Conservation (phyloP, 2,113 vertebrate species). For the Sturnira hondurensis region DNA sequence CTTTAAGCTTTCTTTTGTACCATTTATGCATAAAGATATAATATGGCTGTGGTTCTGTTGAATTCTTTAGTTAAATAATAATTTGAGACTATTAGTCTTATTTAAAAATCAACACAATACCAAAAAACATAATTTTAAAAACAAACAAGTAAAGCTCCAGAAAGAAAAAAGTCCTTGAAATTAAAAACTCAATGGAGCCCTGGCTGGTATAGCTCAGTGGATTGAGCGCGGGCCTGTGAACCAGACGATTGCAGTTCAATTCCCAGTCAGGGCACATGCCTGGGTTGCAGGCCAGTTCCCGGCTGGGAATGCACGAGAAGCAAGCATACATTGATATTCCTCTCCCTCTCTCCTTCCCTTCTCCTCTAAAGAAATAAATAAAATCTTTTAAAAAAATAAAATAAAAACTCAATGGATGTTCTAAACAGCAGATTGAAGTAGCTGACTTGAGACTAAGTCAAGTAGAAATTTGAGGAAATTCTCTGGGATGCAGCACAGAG, state of each 20-base stretch:
- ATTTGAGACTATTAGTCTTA: not conserved
- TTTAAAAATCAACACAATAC: not conserved
- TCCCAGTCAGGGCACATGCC: no score
- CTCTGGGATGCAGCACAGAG: not conserved
- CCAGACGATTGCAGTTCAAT: no score
- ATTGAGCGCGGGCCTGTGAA: no score
- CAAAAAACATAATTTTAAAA: slow-evolving; percentile 11
- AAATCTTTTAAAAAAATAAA: no score
- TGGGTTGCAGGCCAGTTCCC: no score
- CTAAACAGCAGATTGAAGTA: not conserved
- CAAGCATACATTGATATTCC: no score
- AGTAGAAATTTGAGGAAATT: not conserved
- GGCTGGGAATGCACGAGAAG: no score
- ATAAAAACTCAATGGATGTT: not conserved
- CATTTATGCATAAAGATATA: not conserved
- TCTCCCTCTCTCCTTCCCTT: no score
- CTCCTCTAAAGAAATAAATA: no score
- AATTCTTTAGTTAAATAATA: not conserved
- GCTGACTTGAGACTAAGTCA: not conserved
- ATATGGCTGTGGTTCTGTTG: not conserved
- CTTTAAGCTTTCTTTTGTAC: not conserved
- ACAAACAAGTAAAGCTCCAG: not conserved
- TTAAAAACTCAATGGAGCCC: not conserved
- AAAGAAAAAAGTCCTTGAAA: slow-evolving; percentile 1
- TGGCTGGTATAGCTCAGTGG: no score